Evolutionary conservation across 2,113 vertebrate species (phyloP).

Genomic region (Pterocles orientalis): DNA sequence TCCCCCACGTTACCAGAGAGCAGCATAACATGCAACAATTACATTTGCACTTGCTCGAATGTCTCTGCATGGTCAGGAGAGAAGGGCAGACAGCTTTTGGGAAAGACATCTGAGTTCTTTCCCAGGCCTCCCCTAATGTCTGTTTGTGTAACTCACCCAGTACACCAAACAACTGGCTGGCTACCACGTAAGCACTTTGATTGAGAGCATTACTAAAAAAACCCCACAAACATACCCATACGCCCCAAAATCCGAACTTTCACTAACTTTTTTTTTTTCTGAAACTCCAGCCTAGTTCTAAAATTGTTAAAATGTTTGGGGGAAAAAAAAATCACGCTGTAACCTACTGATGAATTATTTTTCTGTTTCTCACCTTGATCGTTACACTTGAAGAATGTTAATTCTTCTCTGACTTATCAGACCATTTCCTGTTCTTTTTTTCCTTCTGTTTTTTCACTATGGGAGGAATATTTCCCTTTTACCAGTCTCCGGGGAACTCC

Average conservation of each 20-base stretch:
- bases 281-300: not conserved
- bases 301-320: not conserved
- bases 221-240: fast-evolving
- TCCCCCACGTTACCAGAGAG: not conserved
- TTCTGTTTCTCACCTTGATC: not conserved
- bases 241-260: fast-evolving
- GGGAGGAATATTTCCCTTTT: too few species aligned
- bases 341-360: not conserved
- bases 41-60: not conserved
- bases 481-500: too few species aligned
- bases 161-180: too few species aligned
- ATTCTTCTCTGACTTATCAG: not conserved
- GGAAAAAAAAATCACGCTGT: not conserved
- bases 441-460: not conserved
- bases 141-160: too few species aligned
- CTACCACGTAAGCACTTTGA: not conserved
- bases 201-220: not conserved
- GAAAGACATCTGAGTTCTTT: not conserved
- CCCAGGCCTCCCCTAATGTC: not conserved
- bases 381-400: not conserved
- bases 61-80: not conserved
- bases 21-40: not conserved
- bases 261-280: not conserved
- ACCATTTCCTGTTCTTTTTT: not conserved
- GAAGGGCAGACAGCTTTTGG: not conserved